Conservation (phyloP, 2,113 vertebrate species). For the Lepus europaeus region DNA sequence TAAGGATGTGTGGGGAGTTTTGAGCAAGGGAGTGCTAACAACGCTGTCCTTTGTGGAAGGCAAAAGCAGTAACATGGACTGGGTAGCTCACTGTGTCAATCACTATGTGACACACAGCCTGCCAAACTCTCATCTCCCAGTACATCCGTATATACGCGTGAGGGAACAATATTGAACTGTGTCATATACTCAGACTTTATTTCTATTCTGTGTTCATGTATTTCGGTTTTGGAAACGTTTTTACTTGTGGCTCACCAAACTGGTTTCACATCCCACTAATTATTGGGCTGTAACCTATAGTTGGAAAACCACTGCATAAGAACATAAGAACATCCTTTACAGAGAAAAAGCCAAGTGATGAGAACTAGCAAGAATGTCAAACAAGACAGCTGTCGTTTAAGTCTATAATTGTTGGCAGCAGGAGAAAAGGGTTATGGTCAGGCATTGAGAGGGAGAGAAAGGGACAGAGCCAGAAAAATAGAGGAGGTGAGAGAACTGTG, state of each 20-base stretch:
- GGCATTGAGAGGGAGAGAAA: not conserved
- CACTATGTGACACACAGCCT: not conserved
- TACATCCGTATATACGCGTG: not conserved
- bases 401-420: not conserved
- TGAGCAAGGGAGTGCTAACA: not conserved
- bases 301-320: conserved; percentile 14
- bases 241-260: conserved; percentile 23
- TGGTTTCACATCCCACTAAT: not conserved
- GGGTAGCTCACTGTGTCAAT: not conserved
- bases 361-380: not conserved
- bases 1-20: not conserved
- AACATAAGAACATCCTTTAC: not conserved
- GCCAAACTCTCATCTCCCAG: too few species aligned
- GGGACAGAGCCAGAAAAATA: not conserved
- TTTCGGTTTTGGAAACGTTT: not conserved
- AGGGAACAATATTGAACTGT: not conserved
- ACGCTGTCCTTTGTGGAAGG: not conserved
- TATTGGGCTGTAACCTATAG: not conserved
- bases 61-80: not conserved
- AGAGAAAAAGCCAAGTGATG: conserved; percentile 13
- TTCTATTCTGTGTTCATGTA: not conserved
- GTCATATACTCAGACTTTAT: not conserved
- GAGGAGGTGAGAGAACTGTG: not conserved
- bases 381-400: not conserved
- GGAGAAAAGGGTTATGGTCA: not conserved